These are phyloP conservation scores for Pandemis cinnamomeana DNA, from an alignment of 2,888 invertebrate genomes.

Conservation along the genomic window DNA sequence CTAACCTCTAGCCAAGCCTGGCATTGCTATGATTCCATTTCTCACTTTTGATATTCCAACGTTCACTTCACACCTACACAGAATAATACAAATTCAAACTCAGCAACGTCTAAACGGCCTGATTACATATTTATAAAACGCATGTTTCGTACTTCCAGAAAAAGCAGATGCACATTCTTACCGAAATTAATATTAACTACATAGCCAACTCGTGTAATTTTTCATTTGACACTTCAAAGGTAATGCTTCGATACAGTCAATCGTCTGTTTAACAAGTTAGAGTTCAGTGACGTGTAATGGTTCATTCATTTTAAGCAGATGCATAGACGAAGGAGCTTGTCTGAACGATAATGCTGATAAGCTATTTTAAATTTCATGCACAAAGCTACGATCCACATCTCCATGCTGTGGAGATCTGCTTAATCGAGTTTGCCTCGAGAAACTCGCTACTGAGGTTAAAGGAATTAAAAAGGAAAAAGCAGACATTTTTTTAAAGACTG, in stretches of 20 bases:
- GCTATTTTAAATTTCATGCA: not conserved
- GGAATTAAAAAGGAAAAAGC: not conserved
- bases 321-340: not conserved
- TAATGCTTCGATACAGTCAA: constrained; percentile 27
- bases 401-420: not conserved
- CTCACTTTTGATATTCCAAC: not conserved
- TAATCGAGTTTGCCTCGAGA: not conserved
- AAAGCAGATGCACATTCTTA: not conserved
- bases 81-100: not conserved
- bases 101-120: not conserved
- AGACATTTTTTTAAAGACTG: not conserved
- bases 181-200: too few species aligned
- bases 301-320: constrained; percentile 6
- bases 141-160: not conserved
- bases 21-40: not conserved
- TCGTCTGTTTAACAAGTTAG: constrained; percentile 25
- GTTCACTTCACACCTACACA: not conserved
- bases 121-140: not conserved
- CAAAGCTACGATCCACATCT: not conserved
- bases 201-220: constrained; percentile 2
- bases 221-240: constrained; percentile 25
- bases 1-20: not conserved
- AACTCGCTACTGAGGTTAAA: not conserved
- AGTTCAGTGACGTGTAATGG: constrained; percentile 17
- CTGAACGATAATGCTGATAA: not conserved